Conservation (phyloP, 1,140 invertebrate genomes). For the Mylabris phalerata region DNA sequence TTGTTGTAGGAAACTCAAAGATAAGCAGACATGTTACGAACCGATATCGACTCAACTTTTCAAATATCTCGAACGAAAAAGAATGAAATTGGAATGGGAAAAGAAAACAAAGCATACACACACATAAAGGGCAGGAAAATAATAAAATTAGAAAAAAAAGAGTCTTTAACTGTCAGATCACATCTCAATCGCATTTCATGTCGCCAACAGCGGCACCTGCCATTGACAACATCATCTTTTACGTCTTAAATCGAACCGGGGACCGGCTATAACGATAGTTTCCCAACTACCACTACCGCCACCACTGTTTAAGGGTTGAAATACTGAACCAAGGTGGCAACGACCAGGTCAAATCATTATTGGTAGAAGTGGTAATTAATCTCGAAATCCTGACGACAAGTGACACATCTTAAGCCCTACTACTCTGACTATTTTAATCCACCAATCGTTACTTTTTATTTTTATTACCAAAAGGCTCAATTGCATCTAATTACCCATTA, state of each 20-base stretch:
- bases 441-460: too few relatives aligned
- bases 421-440: neutral
- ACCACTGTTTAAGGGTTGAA: neutral
- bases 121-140: conserved; percentile 24
- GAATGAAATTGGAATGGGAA: neutral
- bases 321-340: neutral
- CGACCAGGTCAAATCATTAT: neutral
- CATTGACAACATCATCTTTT: conserved; percentile 28
- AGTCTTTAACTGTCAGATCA: conserved; percentile 23
- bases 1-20: conserved; percentile 2
- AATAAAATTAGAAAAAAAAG: conserved; percentile 23
- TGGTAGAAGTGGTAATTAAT: neutral
- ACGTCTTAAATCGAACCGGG: conserved; percentile 25
- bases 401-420: neutral
- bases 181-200: conserved; percentile 26
- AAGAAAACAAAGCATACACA: conserved; percentile 14
- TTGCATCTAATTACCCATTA: too few relatives aligned
- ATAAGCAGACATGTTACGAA: neutral
- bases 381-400: neutral
- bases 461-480: too few relatives aligned
- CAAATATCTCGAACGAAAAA: too few relatives aligned
- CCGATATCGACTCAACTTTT: too few relatives aligned
- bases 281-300: neutral
- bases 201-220: conserved; percentile 24
- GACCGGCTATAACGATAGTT: neutral